phyloP scores from a whole-genome alignment of 1,140 invertebrate genomes.

The Caerostris darwini region DNA sequence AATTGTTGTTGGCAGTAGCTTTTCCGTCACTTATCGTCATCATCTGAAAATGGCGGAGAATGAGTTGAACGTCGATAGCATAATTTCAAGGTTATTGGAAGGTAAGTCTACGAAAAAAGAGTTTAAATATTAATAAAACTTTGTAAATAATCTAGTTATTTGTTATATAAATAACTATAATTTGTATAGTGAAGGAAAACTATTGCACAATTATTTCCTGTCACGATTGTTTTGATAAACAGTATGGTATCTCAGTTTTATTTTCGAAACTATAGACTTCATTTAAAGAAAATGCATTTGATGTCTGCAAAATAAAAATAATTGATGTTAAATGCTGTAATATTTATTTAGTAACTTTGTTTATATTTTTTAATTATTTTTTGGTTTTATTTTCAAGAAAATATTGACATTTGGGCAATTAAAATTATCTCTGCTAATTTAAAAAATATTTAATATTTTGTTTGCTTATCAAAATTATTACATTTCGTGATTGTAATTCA shows the following conservation, averaged over 20 bases:
- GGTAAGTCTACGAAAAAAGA: constrained; percentile 72
- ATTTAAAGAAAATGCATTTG: not conserved
- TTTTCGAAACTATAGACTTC: not conserved
- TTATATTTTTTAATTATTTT: too few relatives aligned
- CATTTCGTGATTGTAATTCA: too few relatives aligned
- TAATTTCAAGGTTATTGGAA: constrained; percentile 80
- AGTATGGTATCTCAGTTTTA: constrained; percentile 26
- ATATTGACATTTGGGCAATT: too few relatives aligned
- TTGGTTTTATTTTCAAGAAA: too few relatives aligned
- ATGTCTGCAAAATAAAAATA: not conserved
- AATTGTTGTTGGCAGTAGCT: constrained; percentile 52
- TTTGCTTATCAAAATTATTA: too few relatives aligned
- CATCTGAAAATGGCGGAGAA: constrained; percentile 78
- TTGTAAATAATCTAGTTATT: not conserved
- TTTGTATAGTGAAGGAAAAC: not conserved
- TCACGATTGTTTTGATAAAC: constrained; percentile 54
- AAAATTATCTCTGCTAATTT: too few relatives aligned
- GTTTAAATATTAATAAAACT: not conserved
- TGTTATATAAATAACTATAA: not conserved
- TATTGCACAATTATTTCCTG: not conserved
- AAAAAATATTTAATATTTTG: too few relatives aligned
- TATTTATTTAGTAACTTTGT: too few relatives aligned
- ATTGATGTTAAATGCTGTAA: too few relatives aligned
- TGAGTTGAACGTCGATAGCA: constrained; percentile 80
- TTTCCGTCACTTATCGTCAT: constrained; percentile 75